A percentile compares a stretch with the other conserved stretches of the same genome.
phyloP scores from a whole-genome alignment of 2,113 vertebrate genomes.

The Dromiciops gliroides region DNA sequence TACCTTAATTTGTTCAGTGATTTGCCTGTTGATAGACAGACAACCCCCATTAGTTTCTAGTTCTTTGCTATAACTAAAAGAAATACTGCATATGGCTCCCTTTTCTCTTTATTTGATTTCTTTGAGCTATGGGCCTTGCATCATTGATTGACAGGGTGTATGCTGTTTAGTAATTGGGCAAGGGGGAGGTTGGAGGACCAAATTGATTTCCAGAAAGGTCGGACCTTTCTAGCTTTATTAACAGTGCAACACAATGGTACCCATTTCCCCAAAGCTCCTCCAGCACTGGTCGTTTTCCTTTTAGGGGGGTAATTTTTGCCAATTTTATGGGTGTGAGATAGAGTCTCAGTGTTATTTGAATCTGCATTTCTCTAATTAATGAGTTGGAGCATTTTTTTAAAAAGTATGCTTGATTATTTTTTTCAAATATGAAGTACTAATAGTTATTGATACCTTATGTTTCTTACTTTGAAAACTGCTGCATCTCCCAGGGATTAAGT shows the following conservation, averaged over 20 bases:
- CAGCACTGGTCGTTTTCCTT: neutral
- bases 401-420: neutral
- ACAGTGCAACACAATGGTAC: neutral
- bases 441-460: neutral
- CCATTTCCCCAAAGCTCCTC: neutral
- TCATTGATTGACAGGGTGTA: too few species aligned
- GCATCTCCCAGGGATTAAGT: neutral
- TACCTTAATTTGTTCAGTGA: too few species aligned
- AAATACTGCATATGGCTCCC: too few species aligned
- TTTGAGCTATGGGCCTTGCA: neutral
- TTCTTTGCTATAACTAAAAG: too few species aligned
- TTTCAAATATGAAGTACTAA: neutral
- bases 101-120: neutral
- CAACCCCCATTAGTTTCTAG: too few species aligned
- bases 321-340: neutral
- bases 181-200: neutral
- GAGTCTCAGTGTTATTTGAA: neutral
- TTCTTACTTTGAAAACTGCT: neutral
- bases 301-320: neutral
- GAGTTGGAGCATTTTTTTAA: neutral
- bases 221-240: neutral
- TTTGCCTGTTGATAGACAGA: too few species aligned
- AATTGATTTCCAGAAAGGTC: neutral
- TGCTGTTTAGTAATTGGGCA: neutral
- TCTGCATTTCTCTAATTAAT: neutral